Conservation (phyloP, 2,888 invertebrate genomes). For the Nebria salina region DNA sequence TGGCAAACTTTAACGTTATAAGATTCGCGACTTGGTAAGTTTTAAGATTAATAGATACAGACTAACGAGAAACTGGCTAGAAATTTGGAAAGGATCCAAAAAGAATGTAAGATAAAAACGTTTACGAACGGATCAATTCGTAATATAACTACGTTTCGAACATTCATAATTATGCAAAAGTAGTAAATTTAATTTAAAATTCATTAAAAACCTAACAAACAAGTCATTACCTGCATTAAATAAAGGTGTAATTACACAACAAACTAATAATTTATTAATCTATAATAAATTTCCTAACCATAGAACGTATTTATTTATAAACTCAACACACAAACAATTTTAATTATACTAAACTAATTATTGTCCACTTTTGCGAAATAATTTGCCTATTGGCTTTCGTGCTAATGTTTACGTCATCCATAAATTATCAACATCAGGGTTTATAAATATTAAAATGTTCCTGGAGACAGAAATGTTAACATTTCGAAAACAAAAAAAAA, state of each 20-base stretch:
- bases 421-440: neutral
- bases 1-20: neutral
- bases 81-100: neutral
- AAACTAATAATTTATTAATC: neutral
- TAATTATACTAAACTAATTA: neutral
- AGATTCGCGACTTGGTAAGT: neutral
- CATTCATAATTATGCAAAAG: no score
- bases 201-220: neutral
- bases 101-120: no score
- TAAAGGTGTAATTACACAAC: neutral
- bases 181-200: neutral
- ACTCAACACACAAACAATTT: neutral
- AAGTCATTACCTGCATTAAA: neutral
- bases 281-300: neutral
- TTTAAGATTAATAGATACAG: neutral
- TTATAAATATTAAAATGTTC: neutral
- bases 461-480: neutral
- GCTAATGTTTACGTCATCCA: neutral
- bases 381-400: neutral
- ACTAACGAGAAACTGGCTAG: neutral
- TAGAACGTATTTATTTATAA: neutral
- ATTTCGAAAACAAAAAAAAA: neutral
- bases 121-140: no score
- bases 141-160: no score
- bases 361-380: neutral